phyloP scores from a whole-genome alignment of 2,113 vertebrate species.

The Sigmodon hispidus region DNA sequence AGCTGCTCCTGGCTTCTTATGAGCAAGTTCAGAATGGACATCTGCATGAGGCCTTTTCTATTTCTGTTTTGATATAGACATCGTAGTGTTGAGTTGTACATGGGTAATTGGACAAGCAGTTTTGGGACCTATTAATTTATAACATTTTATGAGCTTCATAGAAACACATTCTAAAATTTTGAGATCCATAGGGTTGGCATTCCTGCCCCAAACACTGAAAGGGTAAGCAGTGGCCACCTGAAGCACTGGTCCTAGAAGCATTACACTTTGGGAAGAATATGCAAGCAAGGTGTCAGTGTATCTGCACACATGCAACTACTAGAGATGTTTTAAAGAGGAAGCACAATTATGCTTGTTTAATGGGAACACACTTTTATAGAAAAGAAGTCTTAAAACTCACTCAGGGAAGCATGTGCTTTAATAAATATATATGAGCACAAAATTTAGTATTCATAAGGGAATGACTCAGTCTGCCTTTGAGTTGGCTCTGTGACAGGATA shows the following conservation, averaged over 20 bases:
- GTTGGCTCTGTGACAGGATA: not conserved
- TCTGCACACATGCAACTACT: not conserved
- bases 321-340: not conserved
- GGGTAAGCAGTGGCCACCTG: rapidly evolving
- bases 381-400: not conserved
- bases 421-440: not conserved
- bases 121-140: not conserved
- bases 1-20: not conserved
- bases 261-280: not conserved
- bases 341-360: not conserved
- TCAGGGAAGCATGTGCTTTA: not conserved
- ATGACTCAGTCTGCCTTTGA: not conserved
- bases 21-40: not conserved
- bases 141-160: not conserved
- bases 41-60: not conserved
- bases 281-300: not conserved
- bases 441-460: constrained; percentile 27
- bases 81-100: not conserved
- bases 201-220: not conserved
- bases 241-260: not conserved
- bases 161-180: not conserved
- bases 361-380: not conserved
- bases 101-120: not conserved
- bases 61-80: not conserved
- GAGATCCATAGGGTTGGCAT: not conserved